Evolutionary conservation across 2,888 invertebrate species (phyloP), one percentile per base, ranked within the genome.

Genomic region (Himalopsyche anomala): DNA sequence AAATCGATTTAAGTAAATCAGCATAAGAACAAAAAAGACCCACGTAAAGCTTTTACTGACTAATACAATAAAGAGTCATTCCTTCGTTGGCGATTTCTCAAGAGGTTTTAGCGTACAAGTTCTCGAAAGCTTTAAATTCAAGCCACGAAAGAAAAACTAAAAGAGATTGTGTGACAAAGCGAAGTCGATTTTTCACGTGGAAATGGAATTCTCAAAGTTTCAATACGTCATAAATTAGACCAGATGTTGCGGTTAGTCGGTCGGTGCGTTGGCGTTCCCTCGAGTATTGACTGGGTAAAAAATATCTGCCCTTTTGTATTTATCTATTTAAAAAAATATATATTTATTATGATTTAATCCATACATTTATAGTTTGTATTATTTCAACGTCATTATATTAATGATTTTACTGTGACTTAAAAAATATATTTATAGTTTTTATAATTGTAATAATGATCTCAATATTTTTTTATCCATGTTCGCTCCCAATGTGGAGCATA

Each of bases 81-180:
- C 28, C 28, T 62, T 62, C 62, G 28, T 62, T 62, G 62, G 19
- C 8, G 62, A 62, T 19, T 62, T 62, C 62, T 62, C 62, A 62
- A 62, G 19, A 62, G 62, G 62, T 28, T 62, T 62, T 11, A 28
- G 19, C 62, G 19, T 9, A 62, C 28, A 62, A 62, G 19, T 62
- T 62, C 62, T 62, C n/a, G 19, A 28, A 62, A 28, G 62, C 62
- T 62, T 62, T 11, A 62, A 62, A 62, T 62, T 62, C 62, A 62
- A 62, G 5, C 62, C 62, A 62, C 62, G 62, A 19, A 62, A 62
- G 62, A 62, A 62, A 62, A 62, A 62, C 62, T 62, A 62, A 62
- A 62, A 62, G 62, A 62, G 62, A 62, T 62, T 19, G 19, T 62
- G 62, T 62, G 62, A 62, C 62, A 62, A 62, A 62, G 62, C 62